phyloP scores from a whole-genome alignment of 2,113 vertebrate genomes.

The Romanogobio albipinnatus region DNA sequence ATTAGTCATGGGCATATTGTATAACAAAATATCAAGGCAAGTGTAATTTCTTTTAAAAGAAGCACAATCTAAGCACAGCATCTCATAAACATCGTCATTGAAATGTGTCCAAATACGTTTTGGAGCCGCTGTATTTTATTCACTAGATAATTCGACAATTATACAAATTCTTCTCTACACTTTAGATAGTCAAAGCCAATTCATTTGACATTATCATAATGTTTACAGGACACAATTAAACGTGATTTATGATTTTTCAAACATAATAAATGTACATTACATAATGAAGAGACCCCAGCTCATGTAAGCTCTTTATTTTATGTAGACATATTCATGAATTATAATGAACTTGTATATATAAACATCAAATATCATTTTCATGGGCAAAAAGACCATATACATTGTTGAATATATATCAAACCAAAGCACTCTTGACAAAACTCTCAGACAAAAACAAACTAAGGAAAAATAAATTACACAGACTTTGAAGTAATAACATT shows the following conservation, averaged over 20 bases:
- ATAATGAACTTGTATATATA: slow-evolving; percentile 72
- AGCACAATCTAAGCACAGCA: neutral
- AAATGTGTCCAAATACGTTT: neutral
- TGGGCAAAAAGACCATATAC: slow-evolving; percentile 57
- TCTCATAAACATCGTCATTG: neutral
- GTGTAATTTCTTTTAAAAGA: neutral
- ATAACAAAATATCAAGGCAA: neutral
- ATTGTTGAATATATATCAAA: slow-evolving; percentile 66
- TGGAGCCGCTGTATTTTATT: neutral
- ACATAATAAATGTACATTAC: no score
- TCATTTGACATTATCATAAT: neutral
- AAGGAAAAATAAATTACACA: slow-evolving; percentile 65
- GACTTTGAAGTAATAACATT: slow-evolving; percentile 70
- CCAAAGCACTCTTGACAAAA: slow-evolving; percentile 63
- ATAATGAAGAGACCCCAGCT: neutral
- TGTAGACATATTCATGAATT: slow-evolving; percentile 77
- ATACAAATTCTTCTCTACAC: neutral
- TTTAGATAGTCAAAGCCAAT: neutral
- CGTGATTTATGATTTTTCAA: no score
- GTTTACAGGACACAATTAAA: neutral
- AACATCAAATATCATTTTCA: slow-evolving; percentile 68
- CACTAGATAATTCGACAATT: neutral
- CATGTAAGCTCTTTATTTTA: slow-evolving; percentile 72
- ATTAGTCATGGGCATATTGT: neutral
- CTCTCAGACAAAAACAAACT: slow-evolving; percentile 64